Evolutionary conservation across 2,888 invertebrate genomes (phyloP).

Genomic region (Lasioglossum villosulum): DNA sequence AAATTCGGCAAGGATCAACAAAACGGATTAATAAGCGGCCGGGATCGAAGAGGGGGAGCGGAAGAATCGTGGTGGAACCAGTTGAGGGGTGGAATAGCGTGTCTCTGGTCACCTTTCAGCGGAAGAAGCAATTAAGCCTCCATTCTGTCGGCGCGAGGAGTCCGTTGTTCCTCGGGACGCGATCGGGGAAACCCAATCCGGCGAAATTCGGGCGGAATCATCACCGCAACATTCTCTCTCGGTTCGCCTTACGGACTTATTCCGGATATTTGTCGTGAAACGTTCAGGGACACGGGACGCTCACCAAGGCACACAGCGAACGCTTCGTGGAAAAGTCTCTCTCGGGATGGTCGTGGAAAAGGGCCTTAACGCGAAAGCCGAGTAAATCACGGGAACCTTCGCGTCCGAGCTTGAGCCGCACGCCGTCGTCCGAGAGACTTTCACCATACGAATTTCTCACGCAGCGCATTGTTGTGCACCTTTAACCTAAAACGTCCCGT

Average conservation of each 20-base stretch:
- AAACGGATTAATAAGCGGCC: background rate
- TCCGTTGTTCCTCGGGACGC: constrained; percentile 28
- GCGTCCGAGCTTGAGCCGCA: constrained; percentile 55
- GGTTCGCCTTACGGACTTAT: background rate
- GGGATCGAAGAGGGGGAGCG: background rate
- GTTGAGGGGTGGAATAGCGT: background rate
- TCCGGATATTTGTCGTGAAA: background rate
- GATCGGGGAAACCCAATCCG: constrained; percentile 24
- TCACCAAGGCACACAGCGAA: background rate
- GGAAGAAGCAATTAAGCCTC: constrained; percentile 43
- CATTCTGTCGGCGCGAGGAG: constrained; percentile 30
- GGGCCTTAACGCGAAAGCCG: constrained; percentile 34
- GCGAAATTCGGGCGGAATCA: constrained; percentile 50
- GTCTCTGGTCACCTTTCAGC: constrained; percentile 46
- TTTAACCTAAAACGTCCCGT: constrained; percentile 66
- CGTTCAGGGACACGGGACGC: constrained; percentile 8
- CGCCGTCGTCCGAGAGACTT: constrained; percentile 67
- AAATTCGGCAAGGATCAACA: background rate
- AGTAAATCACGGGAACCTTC: constrained; percentile 56
- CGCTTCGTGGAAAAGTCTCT: background rate
- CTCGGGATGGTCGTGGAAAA: background rate
- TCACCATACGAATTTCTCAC: constrained; percentile 71
- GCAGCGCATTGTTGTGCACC: constrained; percentile 57
- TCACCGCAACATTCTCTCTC: constrained; percentile 40
- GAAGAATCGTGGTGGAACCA: background rate